Conservation (phyloP, 2,888 invertebrate species). For the Polymixis lichenea region DNA sequence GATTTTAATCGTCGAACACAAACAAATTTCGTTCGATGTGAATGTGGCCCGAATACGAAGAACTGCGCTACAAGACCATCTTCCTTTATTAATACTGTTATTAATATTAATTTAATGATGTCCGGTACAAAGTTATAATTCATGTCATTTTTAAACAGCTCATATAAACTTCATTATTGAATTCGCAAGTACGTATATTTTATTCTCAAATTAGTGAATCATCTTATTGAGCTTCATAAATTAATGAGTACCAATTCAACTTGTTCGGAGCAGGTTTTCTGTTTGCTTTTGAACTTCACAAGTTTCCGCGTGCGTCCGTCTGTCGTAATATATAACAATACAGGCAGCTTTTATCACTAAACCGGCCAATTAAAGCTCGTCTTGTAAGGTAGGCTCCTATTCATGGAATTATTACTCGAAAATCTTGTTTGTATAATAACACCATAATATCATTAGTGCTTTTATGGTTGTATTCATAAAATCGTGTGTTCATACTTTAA, state of each 20-base stretch:
- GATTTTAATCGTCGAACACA: constrained; percentile 51
- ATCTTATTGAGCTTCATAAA: constrained; percentile 63
- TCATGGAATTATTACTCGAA: constrained; percentile 68
- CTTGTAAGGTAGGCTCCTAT: constrained; percentile 58
- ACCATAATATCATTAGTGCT: constrained; percentile 76
- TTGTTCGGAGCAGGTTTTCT: constrained; percentile 54
- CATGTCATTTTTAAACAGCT: constrained; percentile 46
- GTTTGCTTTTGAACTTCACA: constrained; percentile 52
- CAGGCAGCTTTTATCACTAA: constrained; percentile 60
- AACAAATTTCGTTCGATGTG: constrained; percentile 56
- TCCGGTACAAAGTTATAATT: constrained; percentile 54
- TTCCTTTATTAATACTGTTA: constrained; percentile 59
- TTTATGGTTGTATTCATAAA: constrained; percentile 78
- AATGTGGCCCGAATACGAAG: constrained; percentile 54
- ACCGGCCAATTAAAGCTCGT: constrained; percentile 64
- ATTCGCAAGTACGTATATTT: constrained; percentile 51
- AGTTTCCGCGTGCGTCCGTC: constrained; percentile 42
- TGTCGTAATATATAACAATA: constrained; percentile 61
- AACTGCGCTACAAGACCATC: constrained; percentile 55
- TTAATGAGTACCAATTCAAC: constrained; percentile 51
- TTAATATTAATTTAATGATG: constrained; percentile 63
- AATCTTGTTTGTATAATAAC: constrained; percentile 77
- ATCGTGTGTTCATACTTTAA: constrained; percentile 71
- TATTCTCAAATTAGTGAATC: constrained; percentile 55
- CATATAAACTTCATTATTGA: constrained; percentile 56